phyloP scores from a whole-genome alignment of 1,140 invertebrate species.

The Aricia agestis region DNA sequence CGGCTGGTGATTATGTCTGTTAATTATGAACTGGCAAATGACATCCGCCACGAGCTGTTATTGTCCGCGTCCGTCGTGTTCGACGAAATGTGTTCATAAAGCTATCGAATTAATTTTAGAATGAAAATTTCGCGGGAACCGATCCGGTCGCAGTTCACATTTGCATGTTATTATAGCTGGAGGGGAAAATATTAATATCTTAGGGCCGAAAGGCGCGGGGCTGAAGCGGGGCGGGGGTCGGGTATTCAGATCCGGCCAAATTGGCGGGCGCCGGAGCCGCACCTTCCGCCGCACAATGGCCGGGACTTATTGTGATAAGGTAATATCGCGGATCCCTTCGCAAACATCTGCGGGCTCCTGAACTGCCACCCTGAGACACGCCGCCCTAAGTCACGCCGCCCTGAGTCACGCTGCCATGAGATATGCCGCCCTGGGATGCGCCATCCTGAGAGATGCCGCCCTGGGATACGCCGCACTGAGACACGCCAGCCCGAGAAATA shows the following conservation, averaged over 20 bases:
- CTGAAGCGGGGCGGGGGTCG: not conserved
- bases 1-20: not conserved
- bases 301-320: constrained; percentile 13
- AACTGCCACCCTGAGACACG: constrained; percentile 13
- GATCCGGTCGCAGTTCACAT: not conserved
- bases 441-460: too few species aligned
- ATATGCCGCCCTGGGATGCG: too few species aligned
- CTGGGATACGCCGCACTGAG: too few species aligned
- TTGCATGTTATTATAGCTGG: not conserved
- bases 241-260: not conserved
- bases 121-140: not conserved
- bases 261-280: not conserved
- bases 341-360: not conserved
- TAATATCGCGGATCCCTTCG: constrained; percentile 20
- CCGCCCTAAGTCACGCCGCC: not conserved
- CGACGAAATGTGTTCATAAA: not conserved
- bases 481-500: too few species aligned
- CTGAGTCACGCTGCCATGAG: too few species aligned
- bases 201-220: not conserved
- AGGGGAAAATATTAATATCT: not conserved
- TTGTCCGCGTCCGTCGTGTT: not conserved
- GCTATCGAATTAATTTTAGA: not conserved
- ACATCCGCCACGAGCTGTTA: not conserved
- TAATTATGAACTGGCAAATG: not conserved
- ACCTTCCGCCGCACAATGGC: constrained; percentile 7